A percentile compares a stretch with the other conserved stretches of the same genome.
Evolutionary conservation across 1,140 invertebrate genomes (phyloP).

Genomic region (Palaemon carinicauda): DNA sequence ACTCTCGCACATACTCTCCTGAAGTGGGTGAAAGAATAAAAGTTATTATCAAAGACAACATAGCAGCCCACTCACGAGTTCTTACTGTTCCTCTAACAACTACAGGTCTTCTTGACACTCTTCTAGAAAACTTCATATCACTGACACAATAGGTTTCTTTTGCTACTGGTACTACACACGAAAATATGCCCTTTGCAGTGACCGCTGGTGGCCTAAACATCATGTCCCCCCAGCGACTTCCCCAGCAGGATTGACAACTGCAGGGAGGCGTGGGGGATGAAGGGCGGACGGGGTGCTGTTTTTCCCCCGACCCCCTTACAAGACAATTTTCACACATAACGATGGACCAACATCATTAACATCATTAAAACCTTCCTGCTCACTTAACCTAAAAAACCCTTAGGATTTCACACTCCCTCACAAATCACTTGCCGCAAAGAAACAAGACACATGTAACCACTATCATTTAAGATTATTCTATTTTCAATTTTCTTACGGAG

Average conservation of each 20-base stretch:
- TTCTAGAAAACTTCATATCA: not conserved
- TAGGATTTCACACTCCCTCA: no score
- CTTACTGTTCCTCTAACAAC: conserved; percentile 23
- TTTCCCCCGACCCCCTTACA: conserved; percentile 37
- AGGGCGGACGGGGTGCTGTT: conserved; percentile 17
- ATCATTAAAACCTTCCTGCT: conserved; percentile 4
- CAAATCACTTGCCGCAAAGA: no score
- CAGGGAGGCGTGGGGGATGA: conserved; percentile 32
- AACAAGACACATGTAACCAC: no score
- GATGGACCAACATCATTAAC: conserved; percentile 25
- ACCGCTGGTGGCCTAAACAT: not conserved
- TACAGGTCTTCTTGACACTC: not conserved
- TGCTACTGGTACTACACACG: conserved; percentile 7
- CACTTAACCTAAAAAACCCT: not conserved
- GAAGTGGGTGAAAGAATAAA: conserved; percentile 11
- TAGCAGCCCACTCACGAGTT: conserved; percentile 39
- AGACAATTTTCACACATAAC: conserved; percentile 46
- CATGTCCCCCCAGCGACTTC: conserved; percentile 25
- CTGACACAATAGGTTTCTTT: not conserved
- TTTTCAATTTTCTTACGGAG: no score
- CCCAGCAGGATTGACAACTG: conserved; percentile 14
- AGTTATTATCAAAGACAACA: not conserved
- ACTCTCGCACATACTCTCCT: conserved; percentile 74
- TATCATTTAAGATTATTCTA: no score
- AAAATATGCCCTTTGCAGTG: not conserved